These are phyloP conservation scores for Labia minor DNA, from an alignment of 2,888 invertebrate species.

Conservation along the genomic window DNA sequence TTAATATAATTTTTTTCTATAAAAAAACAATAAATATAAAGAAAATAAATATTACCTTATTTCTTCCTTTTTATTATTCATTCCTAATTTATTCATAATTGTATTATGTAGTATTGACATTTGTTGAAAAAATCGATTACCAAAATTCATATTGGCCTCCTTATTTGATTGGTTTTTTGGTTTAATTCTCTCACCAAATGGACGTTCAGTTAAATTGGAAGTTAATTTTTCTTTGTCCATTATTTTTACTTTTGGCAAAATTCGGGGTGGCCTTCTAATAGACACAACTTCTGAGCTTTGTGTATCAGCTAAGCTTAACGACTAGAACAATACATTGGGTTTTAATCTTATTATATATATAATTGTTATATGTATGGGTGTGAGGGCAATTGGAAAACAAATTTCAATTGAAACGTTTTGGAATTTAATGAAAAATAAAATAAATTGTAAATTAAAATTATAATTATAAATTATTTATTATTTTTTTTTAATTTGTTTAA, in stretches of 20 bases:
- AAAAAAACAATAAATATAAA: too few relatives aligned
- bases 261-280: background rate
- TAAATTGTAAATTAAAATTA: background rate
- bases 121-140: background rate
- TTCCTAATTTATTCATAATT: background rate
- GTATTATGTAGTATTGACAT: background rate
- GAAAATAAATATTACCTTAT: constrained; percentile 25
- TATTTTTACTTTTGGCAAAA: background rate
- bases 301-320: background rate
- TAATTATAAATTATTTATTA: background rate
- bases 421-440: too few relatives aligned
- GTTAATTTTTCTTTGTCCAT: background rate
- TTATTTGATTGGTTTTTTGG: background rate
- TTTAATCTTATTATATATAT: too few relatives aligned
- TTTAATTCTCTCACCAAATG: background rate
- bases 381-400: too few relatives aligned
- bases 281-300: background rate
- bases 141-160: background rate
- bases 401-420: too few relatives aligned
- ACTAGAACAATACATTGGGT: too few relatives aligned
- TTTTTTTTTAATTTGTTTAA: too few relatives aligned
- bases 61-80: background rate
- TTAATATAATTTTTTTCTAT: constrained; percentile 36
- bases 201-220: background rate
- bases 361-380: too few relatives aligned